Percentiles rank a stretch among this genome's conserved stretches.
phyloP scores from a whole-genome alignment of 2,888 invertebrate genomes.

The Heterodera filipjevi region DNA sequence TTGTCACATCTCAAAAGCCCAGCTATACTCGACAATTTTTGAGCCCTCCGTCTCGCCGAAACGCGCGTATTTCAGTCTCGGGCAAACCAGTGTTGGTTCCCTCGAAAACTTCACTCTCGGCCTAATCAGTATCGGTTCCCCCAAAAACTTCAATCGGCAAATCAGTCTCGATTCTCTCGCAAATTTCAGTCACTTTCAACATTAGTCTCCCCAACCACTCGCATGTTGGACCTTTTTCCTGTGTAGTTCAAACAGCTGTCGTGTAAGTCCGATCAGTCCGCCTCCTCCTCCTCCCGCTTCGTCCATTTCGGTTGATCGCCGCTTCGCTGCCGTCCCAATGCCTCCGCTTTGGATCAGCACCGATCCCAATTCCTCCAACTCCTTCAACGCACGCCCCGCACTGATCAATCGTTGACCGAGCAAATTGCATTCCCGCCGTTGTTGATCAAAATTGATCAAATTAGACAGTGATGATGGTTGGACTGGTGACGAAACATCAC shows the following conservation, averaged over 20 bases:
- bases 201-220: too few relatives aligned
- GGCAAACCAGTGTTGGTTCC: too few relatives aligned
- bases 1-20: background rate
- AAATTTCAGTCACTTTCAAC: too few relatives aligned
- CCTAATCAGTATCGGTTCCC: too few relatives aligned
- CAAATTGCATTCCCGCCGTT: background rate
- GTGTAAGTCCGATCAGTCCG: slow-evolving; percentile 9
- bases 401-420: slow-evolving; percentile 14
- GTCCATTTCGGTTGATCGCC: slow-evolving; percentile 32
- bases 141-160: too few relatives aligned
- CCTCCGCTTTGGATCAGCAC: slow-evolving; percentile 16
- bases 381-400: slow-evolving; percentile 16
- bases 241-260: slow-evolving; percentile 15
- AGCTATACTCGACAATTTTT: too few relatives aligned
- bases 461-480: background rate
- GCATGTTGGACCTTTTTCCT: slow-evolving; percentile 19
- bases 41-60: too few relatives aligned
- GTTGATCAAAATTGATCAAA: background rate
- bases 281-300: background rate
- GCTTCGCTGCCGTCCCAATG: background rate
- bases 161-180: too few relatives aligned
- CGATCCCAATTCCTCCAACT: slow-evolving; percentile 31
- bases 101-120: too few relatives aligned
- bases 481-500: background rate
- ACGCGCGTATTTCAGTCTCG: too few relatives aligned